Evolutionary conservation across 2,888 invertebrate genomes (phyloP), one percentile per base, ranked within the genome.

Genomic region (Atethmia centrago): DNA sequence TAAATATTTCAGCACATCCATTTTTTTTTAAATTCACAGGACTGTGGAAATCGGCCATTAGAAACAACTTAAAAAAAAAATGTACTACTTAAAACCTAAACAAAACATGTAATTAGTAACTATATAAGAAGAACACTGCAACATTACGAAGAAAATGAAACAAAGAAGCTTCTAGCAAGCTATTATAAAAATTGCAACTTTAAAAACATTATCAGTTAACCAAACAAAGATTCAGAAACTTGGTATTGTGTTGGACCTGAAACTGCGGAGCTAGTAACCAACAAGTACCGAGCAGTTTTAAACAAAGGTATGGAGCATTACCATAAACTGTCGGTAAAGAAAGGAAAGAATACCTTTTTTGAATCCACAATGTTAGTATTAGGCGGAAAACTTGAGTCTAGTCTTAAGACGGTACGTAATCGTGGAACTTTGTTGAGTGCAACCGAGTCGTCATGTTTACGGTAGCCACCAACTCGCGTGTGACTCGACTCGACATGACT

Each of bases 201-300:
- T 88, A 88, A 86, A 88, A 91, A 87, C 88, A 87, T 89, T 89
- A 89, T 91, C 89, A 89, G 88, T 87, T 85, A 86, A 85, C 88
- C 87, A 91, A 93, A 93, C 93, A 94, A 94, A 95, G 94, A 95
- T 94, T 92, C 90, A 88, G 83, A 93, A 94, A 94, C 91, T 90
- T 79, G 85, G 90, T 90, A 93, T 94, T 94, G 87, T 91, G 87
- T 91, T 91, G 91, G 89, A 93, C 93, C 93, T 94, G 92, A 93
- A 94, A 93, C 94, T 92, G 85, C 91, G 87, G 91, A 89, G 90
- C 91, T 91, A 92, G 92, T 94, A 94, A 91, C 88, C 86, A 91
- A 93, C 93, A 93, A 94, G 92, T 91, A 94, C 93, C 92, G 94
- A 90, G 93, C 92, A 94, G 93, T 95, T 95, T 95, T 92, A 94